Evolutionary conservation across 2,113 vertebrate genomes (phyloP), one percentile per base, ranked within the genome.

Genomic region (Octodon degus): DNA sequence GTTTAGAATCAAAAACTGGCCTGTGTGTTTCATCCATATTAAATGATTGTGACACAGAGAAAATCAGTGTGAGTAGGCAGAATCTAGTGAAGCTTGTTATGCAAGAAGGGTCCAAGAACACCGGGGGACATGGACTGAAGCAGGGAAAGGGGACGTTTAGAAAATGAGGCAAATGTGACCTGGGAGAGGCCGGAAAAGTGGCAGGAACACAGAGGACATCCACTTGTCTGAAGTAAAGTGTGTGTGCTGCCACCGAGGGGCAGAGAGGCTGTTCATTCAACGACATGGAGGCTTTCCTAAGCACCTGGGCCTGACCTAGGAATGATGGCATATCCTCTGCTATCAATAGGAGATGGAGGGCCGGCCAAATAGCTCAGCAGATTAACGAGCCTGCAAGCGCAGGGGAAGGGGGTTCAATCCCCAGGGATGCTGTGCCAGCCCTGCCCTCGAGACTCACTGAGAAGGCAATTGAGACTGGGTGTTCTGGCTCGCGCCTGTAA

Each of bases 111-210:
- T 5, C 47, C 34, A 7, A 27, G 13, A 53, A 80, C n/a, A 55
- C 27, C 8, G 63, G 30, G 50, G 37, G 32, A 43, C 2, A 27
- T 65, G 17, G 30, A 86, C 11, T 67, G 40, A 70, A 65, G 7
- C 1, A 6, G 19, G 22, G 11, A 32, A 47, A 5, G 17, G 0
- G n/a, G 1, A 14, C 1, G 40, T 53, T 80, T 22, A 53, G n/a
- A 11, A 80, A 32, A 10, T 62, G 43, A 80, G 55, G 6, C 9
- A 32, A 37, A 24, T 40, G 53, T 63, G 40, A 68, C 5, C 13
- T 4, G 34, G 7, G 1, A 58, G 27, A 86, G 14, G 9, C 25
- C 67, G 3, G 32, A 76, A 70, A 17, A 10, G 5, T 27, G 17
- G 22, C 72, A 68, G 34, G 19, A 9, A 4, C 4, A 17, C n/a